Percentiles rank a stretch among this genome's conserved stretches.
Evolutionary conservation across 2,888 invertebrate species (phyloP).

Genomic region (Erebia ligea): DNA sequence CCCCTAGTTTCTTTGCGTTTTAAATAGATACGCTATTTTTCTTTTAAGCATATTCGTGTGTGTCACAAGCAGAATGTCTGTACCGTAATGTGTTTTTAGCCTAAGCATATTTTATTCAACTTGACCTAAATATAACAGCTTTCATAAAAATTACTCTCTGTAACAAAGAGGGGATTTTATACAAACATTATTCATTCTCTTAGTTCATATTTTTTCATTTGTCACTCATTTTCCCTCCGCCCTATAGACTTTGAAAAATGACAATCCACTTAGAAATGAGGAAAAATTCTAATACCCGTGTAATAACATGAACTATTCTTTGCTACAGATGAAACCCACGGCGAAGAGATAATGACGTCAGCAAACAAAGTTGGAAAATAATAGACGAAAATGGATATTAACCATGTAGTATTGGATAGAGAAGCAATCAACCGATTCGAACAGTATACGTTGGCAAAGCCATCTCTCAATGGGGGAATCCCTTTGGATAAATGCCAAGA

Average conservation of each 20-base stretch:
- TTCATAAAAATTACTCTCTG: constrained; percentile 14
- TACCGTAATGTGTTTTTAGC: too few relatives aligned
- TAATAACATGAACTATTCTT: constrained; percentile 46
- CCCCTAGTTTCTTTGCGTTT: too few relatives aligned
- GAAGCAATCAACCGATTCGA: constrained; percentile 79
- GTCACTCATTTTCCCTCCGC: constrained; percentile 63
- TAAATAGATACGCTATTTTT: too few relatives aligned
- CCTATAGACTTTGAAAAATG: constrained; percentile 72
- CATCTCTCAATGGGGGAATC: constrained; percentile 77
- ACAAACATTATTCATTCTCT: constrained; percentile 64
- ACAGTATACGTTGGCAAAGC: constrained; percentile 78
- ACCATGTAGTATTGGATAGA: constrained; percentile 79
- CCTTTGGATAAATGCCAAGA: constrained; percentile 82
- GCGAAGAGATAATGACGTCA: constrained; percentile 61
- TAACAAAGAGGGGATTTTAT: constrained; percentile 42
- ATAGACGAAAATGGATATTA: constrained; percentile 72
- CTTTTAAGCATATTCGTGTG: too few relatives aligned
- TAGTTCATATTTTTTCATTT: constrained; percentile 67
- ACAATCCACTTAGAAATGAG: constrained; percentile 55
- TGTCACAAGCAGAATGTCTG: not conserved
- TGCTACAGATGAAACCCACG: constrained; percentile 69
- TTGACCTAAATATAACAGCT: constrained; percentile 13
- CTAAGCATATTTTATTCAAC: constrained; percentile 11
- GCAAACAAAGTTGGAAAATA: constrained; percentile 59
- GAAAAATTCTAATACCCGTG: constrained; percentile 33